These are phyloP conservation scores for Harpalus rubripes DNA, from an alignment of 2,888 invertebrate genomes.

Conservation along the genomic window DNA sequence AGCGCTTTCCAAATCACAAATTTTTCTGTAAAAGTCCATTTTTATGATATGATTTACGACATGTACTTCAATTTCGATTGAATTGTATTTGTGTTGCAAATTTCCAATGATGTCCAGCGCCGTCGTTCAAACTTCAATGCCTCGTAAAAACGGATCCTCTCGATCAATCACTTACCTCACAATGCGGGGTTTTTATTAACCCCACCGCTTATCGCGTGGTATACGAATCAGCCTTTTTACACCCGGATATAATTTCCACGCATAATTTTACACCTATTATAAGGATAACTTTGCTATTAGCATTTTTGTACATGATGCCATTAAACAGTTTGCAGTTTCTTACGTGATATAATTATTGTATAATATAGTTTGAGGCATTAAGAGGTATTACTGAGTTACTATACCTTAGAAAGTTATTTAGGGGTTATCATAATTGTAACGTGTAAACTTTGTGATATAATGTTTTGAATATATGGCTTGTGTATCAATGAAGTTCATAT, in stretches of 20 bases:
- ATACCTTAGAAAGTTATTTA: no score
- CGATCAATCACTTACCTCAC: constrained; percentile 41
- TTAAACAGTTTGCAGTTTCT: not conserved
- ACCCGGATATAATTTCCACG: constrained; percentile 1
- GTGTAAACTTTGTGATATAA: no score
- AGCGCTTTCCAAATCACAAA: no score
- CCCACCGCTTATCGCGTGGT: not conserved
- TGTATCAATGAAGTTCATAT: no score
- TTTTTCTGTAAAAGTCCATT: no score
- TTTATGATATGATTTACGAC: no score
- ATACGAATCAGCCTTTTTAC: constrained; percentile 9
- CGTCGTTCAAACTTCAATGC: not conserved
- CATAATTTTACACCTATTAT: not conserved
- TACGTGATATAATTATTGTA: no score
- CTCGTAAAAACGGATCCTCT: constrained; percentile 8
- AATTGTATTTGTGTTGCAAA: constrained; percentile 28
- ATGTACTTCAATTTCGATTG: no score
- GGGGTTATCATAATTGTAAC: no score
- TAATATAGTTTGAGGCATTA: no score
- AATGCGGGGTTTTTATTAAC: constrained; percentile 16
- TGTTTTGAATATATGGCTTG: no score
- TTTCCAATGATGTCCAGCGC: constrained; percentile 22
- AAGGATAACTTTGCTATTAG: constrained; percentile 6
- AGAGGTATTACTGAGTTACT: no score
- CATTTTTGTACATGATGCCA: not conserved